Conservation (phyloP, 2,888 invertebrate species). For the Polylopha cassiicola region DNA sequence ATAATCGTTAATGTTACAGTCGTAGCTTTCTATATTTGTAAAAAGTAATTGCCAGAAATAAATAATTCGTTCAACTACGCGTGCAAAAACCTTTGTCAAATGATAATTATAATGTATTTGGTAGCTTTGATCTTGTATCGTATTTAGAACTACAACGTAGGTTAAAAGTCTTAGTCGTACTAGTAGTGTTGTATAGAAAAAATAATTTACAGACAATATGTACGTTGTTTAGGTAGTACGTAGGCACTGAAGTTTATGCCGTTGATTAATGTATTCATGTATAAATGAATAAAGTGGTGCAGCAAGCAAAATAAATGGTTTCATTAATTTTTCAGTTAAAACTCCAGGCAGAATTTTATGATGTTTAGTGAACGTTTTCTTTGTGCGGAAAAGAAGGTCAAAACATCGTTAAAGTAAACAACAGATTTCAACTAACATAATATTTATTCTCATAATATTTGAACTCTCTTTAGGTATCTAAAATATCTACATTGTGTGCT, state of each 20-base stretch:
- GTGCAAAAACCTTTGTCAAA: slow-evolving; percentile 25
- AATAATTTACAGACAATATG: slow-evolving; percentile 71
- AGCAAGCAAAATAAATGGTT: slow-evolving; percentile 38
- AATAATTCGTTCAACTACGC: neutral
- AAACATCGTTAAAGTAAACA: slow-evolving; percentile 34
- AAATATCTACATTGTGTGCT: slow-evolving; percentile 71
- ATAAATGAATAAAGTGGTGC: slow-evolving; percentile 68
- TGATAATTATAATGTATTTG: slow-evolving; percentile 11
- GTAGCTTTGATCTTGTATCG: slow-evolving; percentile 24
- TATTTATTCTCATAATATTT: slow-evolving; percentile 73
- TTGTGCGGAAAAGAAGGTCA: no score
- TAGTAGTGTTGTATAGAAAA: slow-evolving; percentile 59
- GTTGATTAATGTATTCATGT: slow-evolving; percentile 72
- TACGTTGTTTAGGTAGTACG: slow-evolving; percentile 73
- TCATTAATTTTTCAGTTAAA: slow-evolving; percentile 15
- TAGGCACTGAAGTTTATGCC: slow-evolving; percentile 75
- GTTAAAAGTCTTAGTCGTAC: slow-evolving; percentile 49
- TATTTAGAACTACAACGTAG: slow-evolving; percentile 15
- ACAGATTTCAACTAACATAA: slow-evolving; percentile 66
- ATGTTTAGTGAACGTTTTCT: no score
- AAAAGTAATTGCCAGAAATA: slow-evolving; percentile 25
- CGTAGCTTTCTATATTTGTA: slow-evolving; percentile 58
- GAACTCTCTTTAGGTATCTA: slow-evolving; percentile 68
- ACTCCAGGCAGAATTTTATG: no score
- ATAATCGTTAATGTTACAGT: slow-evolving; percentile 26